A percentile compares a stretch with the other conserved stretches of the same genome.
These are phyloP conservation scores for Sclerurus mexicanus DNA, from an alignment of 2,113 vertebrate species.

Conservation along the genomic window DNA sequence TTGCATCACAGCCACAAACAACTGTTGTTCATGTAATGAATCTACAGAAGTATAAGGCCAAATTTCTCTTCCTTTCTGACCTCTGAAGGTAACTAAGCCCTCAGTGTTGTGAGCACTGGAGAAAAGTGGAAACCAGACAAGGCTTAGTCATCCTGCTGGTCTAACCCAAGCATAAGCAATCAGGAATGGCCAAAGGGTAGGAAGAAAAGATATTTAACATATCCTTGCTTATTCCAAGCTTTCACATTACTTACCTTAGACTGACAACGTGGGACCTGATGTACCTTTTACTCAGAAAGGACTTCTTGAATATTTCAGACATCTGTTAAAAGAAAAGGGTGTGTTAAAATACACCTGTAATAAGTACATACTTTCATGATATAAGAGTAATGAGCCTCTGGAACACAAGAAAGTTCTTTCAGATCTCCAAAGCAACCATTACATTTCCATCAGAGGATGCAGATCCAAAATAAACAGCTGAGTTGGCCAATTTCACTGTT, in stretches of 20 bases:
- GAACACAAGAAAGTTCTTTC: not conserved
- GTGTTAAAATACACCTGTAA: not conserved
- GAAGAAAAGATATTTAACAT: not conserved
- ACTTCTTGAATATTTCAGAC: conserved; percentile 58
- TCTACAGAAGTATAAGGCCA: not conserved
- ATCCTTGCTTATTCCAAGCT: not conserved
- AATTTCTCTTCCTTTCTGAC: not conserved
- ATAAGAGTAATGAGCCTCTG: not conserved
- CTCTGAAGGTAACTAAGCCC: not conserved
- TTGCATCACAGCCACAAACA: not conserved
- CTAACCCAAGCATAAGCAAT: not conserved
- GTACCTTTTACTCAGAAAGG: conserved; percentile 61
- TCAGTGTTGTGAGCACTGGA: not conserved
- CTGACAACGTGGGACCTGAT: conserved; percentile 63
- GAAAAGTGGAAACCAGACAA: not conserved
- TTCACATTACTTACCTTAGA: conserved; percentile 64
- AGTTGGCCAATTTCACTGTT: not conserved
- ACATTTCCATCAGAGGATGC: not conserved
- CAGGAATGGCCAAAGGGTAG: not conserved
- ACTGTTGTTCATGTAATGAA: not conserved
- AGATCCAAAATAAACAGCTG: not conserved
- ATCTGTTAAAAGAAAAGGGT: conserved; percentile 63
- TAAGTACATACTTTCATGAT: not conserved
- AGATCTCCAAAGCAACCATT: not conserved
- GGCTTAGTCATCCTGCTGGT: not conserved